Base-by-base conservation (phyloP, 1,140 invertebrate genomes). In the Drosophila bocqueti region DNA sequence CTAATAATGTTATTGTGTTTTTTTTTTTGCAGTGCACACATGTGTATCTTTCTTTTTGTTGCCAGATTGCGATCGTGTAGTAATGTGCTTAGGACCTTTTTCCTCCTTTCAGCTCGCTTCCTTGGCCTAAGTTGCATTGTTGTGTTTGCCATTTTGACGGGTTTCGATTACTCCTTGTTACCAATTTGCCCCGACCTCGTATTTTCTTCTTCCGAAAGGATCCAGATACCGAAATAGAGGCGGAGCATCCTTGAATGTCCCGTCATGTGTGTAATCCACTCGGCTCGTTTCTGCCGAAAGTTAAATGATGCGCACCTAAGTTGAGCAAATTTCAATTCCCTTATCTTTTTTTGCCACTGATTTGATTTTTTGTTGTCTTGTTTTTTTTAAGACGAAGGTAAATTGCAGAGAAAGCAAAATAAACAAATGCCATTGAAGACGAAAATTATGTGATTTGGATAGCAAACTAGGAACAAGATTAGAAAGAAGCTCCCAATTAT, bases 191-290 rank as follows among this genome's bases (percentile, higher is more conserved):
- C 7, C 21, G 8, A 18, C 49, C n/a, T n/a, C 11, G 4, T 15
- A 0, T 13, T n/a, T 24, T 13, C 34, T 26, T 21, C 45, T 36
- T 13, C 7, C 21, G 7, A 63, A 63, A 45, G 40, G 57, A 65
- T 65, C 31, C 57, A 65, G 58, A 65, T 65, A 55, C 6, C 54
- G 62, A 42, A 31, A 21, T 52, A 31, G 18, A 64, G 40, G 24
- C 38, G 11, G 10, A 34, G 49, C 68, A 58, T 80, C 69, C 67
- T 45, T 49, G 45, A 47, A 40, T 75, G 84, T 66, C 83, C 84
- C 38, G 63, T 84, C 85, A 89, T 89, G 84, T 89, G 84, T 84
- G 84, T 89, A 89, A 89, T 89, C 85, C 84, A 89, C 84, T 89
- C 85, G 67, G 84, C 84, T 90, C 84, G 77, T 87, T 73, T 36